Evolutionary conservation across 2,888 invertebrate genomes (phyloP), one percentile per base, ranked within the genome.

Genomic region (Chirona hameri): DNA sequence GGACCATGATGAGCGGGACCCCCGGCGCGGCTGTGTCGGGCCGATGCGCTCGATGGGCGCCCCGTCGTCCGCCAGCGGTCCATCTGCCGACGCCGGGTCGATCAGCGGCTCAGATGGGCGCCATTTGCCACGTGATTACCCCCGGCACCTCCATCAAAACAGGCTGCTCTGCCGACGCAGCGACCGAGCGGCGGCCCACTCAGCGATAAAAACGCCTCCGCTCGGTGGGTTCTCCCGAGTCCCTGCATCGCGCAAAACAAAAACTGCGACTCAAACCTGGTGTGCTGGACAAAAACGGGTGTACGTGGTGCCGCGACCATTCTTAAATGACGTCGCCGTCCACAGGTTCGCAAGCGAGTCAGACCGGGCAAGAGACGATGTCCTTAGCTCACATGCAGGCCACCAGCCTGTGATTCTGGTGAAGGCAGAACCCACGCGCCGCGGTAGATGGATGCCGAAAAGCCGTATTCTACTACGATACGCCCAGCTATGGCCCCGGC

Each of bases 61-160:
- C 57, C 57, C 57, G 57, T 21, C 57, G 57, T 57, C 57, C 57
- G 21, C 57, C 7, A 21, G 21, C 57, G 24, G 57, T 24, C 55
- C 57, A 24, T 69, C 27, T 27, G 27, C 65, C 27, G 65, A 27
- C 24, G 5, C n/a, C 65, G 65, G 10, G 27, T 72, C 72, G 72
- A 72, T 72, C 72, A 18, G 39, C 31, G 18, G 27, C 31, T 27
- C 72, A 29, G 72, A 31, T 31, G 72, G 72, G 15, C 31, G 52
- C 72, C 72, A 72, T 72, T 72, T 72, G 72, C 72, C 72, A 72
- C 29, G 72, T 72, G 72, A 72, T 72, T 72, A 72, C 72, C 31
- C 31, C 14, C 65, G 29, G 31, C 72, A 72, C 72, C 72, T 72
- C 72, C 72, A 72, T 29, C 72, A 72, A 29, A 72, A 72, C 72